Conservation (phyloP, 2,113 vertebrate species). For the Mormyrus lacerda region DNA sequence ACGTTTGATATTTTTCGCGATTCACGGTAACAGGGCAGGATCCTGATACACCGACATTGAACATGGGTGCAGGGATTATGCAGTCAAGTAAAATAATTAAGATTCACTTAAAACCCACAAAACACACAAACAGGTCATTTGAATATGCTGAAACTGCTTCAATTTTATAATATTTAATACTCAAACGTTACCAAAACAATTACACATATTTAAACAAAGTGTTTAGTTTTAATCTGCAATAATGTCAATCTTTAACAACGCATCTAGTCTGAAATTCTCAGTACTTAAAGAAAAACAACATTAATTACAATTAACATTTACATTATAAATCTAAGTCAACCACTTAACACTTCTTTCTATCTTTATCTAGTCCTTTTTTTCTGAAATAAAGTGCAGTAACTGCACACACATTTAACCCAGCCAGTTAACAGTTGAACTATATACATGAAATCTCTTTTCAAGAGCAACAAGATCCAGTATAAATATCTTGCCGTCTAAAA, state of each 20-base stretch:
- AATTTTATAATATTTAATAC: not conserved
- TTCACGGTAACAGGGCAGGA: not conserved
- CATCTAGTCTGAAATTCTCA: not conserved
- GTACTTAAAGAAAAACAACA: not conserved
- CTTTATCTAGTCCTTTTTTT: not conserved
- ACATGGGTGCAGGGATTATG: not conserved
- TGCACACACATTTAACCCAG: not conserved
- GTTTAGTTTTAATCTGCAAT: not conserved
- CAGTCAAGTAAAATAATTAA: not conserved
- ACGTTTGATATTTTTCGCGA: not conserved
- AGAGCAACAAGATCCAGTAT: not conserved
- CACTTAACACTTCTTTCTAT: not conserved
- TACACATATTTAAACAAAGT: not conserved
- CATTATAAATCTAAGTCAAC: not conserved
- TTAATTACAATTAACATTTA: not conserved
- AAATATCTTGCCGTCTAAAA: not conserved
- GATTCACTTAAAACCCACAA: not conserved
- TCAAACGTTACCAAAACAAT: not conserved
- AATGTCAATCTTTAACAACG: not conserved
- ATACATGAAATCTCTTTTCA: not conserved
- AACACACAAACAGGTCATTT: not conserved
- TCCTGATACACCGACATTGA: not conserved
- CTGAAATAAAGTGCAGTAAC: not conserved
- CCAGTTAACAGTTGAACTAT: not conserved
- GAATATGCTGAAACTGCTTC: not conserved